Evolutionary conservation across 2,113 vertebrate species (phyloP).

Genomic region (Chrysemys picta): DNA sequence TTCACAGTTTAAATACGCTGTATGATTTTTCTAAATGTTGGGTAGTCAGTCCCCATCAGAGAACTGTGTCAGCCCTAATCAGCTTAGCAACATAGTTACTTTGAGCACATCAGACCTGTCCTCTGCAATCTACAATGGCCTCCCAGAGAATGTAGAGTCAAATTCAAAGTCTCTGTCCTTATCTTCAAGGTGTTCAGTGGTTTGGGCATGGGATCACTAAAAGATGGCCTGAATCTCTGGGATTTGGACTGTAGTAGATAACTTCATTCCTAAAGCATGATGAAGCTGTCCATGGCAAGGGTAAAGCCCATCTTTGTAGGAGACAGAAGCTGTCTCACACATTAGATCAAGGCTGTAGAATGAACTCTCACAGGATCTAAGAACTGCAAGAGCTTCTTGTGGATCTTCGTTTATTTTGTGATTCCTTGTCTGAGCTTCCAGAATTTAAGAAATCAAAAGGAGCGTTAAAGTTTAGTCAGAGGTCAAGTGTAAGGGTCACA

Average conservation of each 20-base stretch:
- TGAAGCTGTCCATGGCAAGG: neutral
- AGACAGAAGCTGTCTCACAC: neutral
- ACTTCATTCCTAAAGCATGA: neutral
- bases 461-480: neutral
- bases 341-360: neutral
- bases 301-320: neutral
- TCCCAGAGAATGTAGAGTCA: neutral
- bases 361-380: neutral
- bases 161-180: neutral
- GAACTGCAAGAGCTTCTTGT: neutral
- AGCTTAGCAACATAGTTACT: neutral
- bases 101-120: neutral
- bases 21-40: neutral
- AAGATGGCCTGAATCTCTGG: neutral
- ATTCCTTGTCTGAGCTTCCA: neutral
- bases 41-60: neutral
- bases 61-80: neutral
- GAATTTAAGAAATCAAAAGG: neutral
- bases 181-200: neutral
- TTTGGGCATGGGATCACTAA: neutral
- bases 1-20: fast-evolving
- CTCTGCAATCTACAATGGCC: neutral
- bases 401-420: neutral
- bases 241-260: neutral
- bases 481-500: constrained; percentile 10